A percentile compares a stretch with the other conserved stretches of the same genome.
These are phyloP conservation scores for Prosapia bicincta DNA, from an alignment of 2,888 invertebrate species.

Conservation along the genomic window DNA sequence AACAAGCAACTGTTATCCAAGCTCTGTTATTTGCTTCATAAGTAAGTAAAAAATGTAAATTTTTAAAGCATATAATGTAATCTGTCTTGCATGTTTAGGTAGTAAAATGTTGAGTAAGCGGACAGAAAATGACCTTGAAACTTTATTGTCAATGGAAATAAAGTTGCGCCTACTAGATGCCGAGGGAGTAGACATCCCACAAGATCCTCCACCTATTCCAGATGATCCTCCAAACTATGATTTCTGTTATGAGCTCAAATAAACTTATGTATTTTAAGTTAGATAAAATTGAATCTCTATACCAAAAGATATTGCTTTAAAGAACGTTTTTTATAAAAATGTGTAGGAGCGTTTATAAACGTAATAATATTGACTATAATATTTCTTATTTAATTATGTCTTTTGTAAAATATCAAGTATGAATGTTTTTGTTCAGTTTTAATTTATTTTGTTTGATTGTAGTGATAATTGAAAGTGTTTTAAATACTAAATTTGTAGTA, in stretches of 20 bases:
- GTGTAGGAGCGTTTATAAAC: no score
- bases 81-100: constrained; percentile 47
- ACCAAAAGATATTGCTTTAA: constrained; percentile 2
- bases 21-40: constrained; percentile 8
- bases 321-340: no score
- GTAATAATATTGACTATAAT: no score
- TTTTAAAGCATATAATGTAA: no score
- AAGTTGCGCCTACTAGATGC: constrained; percentile 90
- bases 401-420: no score
- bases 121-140: constrained; percentile 85
- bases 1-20: not conserved
- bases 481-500: no score
- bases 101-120: constrained; percentile 87
- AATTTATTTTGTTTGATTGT: no score
- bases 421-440: no score
- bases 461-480: no score
- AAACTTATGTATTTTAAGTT: not conserved
- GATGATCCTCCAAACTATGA: constrained; percentile 91
- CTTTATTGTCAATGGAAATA: constrained; percentile 92
- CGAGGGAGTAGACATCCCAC: constrained; percentile 92
- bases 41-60: no score
- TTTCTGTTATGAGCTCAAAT: constrained; percentile 54
- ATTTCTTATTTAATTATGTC: no score
- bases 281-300: not conserved
- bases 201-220: constrained; percentile 88